A percentile compares a stretch with the other conserved stretches of the same genome.
phyloP scores from a whole-genome alignment of 2,888 invertebrate genomes.

The Leucophenga montana region DNA sequence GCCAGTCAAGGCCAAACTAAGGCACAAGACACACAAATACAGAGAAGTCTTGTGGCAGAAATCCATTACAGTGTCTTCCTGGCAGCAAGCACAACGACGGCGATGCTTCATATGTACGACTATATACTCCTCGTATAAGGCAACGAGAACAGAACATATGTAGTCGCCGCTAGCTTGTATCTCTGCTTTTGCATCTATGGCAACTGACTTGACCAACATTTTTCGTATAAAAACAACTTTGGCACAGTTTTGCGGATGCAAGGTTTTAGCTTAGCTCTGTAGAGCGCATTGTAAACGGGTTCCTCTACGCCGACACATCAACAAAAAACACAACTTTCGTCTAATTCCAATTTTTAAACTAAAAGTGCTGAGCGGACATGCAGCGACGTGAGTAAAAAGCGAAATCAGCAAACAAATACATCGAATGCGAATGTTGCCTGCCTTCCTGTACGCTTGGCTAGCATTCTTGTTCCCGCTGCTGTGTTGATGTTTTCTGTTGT shows the following conservation, averaged over 20 bases:
- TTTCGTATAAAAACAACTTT: slow-evolving; percentile 38
- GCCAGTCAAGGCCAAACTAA: slow-evolving; percentile 23
- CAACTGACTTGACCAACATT: slow-evolving; percentile 43
- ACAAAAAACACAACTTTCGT: background rate
- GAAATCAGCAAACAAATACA: slow-evolving; percentile 5
- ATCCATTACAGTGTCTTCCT: slow-evolving; percentile 20
- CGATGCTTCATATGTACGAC: background rate
- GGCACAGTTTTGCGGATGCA: slow-evolving; percentile 44
- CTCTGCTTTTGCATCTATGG: slow-evolving; percentile 25
- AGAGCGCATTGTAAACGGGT: background rate
- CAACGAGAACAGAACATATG: too few relatives aligned
- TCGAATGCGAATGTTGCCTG: background rate
- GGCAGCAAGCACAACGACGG: background rate
- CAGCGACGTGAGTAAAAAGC: slow-evolving; percentile 19
- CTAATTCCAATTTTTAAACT: slow-evolving; percentile 1
- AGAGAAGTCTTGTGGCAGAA: background rate
- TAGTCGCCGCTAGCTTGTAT: background rate
- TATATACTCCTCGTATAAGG: too few relatives aligned
- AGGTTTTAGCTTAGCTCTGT: background rate
- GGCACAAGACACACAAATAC: too few relatives aligned
- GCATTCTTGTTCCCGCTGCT: background rate
- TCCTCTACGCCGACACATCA: background rate
- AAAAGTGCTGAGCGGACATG: slow-evolving; percentile 17
- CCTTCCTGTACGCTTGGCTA: background rate
- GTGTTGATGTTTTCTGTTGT: background rate